Conservation (phyloP, 2,113 vertebrate genomes). For the Equus quagga region DNA sequence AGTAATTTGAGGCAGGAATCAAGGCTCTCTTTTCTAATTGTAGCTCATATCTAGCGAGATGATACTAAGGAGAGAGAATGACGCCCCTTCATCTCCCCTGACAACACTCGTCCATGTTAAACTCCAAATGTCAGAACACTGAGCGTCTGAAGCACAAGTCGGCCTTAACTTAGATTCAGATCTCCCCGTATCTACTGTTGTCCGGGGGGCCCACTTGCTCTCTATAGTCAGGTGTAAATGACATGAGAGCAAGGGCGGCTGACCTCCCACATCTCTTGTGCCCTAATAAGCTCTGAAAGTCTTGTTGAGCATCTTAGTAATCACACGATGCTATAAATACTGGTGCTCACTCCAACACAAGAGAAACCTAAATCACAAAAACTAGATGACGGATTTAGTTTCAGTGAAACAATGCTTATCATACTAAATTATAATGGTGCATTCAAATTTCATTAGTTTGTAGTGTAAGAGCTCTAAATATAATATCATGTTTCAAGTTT, state of each 20-base stretch:
- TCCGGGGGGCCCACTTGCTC: background rate
- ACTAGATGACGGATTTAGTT: background rate
- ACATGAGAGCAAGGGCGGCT: background rate
- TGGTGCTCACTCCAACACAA: background rate
- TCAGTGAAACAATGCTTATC: background rate
- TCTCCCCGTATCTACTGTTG: rapidly evolving
- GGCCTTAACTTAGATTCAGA: background rate
- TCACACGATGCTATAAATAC: rapidly evolving
- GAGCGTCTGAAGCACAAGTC: rapidly evolving
- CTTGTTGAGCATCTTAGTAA: background rate
- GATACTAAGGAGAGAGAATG: background rate
- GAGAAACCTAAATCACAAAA: background rate
- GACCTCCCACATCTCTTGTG: background rate
- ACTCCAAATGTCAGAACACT: background rate
- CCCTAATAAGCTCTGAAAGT: no score
- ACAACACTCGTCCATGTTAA: background rate
- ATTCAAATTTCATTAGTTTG: background rate
- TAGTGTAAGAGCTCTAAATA: background rate
- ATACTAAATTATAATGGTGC: background rate
- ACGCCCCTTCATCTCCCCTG: background rate
- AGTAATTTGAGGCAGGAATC: background rate
- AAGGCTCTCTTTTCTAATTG: background rate
- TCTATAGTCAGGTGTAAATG: no score
- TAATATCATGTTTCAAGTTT: background rate
- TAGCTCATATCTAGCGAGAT: background rate